Evolutionary conservation across 35 echinoderm and acorn worm genomes (phyloP), one percentile per base, ranked within the genome.

Genomic region (Strongylocentrotus purpuratus): DNA sequence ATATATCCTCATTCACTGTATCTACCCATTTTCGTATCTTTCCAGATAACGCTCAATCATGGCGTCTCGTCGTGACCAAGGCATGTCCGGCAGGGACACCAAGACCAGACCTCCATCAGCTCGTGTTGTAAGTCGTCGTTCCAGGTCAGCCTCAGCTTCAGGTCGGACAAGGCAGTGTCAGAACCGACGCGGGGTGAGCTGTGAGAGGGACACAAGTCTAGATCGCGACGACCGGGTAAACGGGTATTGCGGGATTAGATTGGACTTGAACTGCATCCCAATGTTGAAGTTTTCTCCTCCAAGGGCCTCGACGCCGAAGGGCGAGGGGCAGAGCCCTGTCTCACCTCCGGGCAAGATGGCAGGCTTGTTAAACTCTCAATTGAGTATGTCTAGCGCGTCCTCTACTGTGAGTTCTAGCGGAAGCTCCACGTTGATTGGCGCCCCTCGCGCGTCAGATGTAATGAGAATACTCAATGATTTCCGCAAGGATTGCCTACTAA

Each of bases 391-490:
- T 11, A 96, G 96, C 31, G 86, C 96, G 41, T 96, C 96, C 17
- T 93, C 91, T 32, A 93, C 91, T 4, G 94, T 48, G 5, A 96
- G 94, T 58, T 94, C 93, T 14, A 94, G 65, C 20, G 96, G 96
- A 61, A 96, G 96, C 33, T 88, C 96, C 2, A 94, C 86, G 5
- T 92, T 94, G 22, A 46, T 94, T 18, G 93, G 93, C 22, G 94
- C 96, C 10, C 85, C 95, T 13, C 86, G 96, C 32, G 96, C 96
- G 2, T 33, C 96, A 31, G 71, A 92, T 48, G 46, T 97, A 4
- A 59, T 98, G 86, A 92, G 87, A 48, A 98, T 95, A 95, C 94
- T 98, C 47, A 88, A 78, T n/a, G 86, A 95, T 70, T 97, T 96
- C 78, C 78, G 96, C 94, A 71, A 97, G 35, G 96, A 98, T 28